phyloP scores from a whole-genome alignment of 2,888 invertebrate genomes.

The Hedychridium roseum region DNA sequence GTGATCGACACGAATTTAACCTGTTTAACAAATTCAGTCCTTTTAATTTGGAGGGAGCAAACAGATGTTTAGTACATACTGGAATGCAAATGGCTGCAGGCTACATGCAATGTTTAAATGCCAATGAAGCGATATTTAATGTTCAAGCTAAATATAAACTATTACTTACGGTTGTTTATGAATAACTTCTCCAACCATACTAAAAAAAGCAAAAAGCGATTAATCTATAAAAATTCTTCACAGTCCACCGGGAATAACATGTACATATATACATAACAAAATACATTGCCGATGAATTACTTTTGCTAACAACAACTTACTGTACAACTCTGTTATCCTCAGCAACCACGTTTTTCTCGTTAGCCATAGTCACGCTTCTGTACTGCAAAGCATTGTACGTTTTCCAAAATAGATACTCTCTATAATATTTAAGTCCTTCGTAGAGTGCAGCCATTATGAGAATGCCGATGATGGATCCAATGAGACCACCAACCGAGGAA shows the following conservation, averaged over 20 bases:
- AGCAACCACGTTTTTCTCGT: constrained; percentile 70
- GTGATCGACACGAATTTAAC: too few relatives aligned
- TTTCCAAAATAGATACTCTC: constrained; percentile 80
- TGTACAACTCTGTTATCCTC: constrained; percentile 80
- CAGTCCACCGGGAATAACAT: too few relatives aligned
- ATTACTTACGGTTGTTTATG: constrained; percentile 77
- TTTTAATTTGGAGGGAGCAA: too few relatives aligned
- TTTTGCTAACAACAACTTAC: too few relatives aligned
- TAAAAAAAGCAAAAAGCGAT: constrained; percentile 59
- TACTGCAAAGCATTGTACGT: constrained; percentile 86
- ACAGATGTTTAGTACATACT: too few relatives aligned
- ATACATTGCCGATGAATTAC: not conserved
- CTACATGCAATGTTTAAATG: too few relatives aligned
- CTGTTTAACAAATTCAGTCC: too few relatives aligned
- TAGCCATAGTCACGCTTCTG: constrained; percentile 83
- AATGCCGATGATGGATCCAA: constrained; percentile 91
- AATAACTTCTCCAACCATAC: constrained; percentile 76
- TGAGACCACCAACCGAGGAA: constrained; percentile 76
- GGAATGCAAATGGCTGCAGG: too few relatives aligned
- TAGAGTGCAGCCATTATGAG: constrained; percentile 92
- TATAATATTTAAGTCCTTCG: constrained; percentile 92
- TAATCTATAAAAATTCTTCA: constrained; percentile 7
- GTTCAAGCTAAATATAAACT: too few relatives aligned
- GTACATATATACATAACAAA: not conserved
- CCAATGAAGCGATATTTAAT: too few relatives aligned